phyloP scores from a whole-genome alignment of 2,797 vertebrate genomes.

The Dryobates pubescens region DNA sequence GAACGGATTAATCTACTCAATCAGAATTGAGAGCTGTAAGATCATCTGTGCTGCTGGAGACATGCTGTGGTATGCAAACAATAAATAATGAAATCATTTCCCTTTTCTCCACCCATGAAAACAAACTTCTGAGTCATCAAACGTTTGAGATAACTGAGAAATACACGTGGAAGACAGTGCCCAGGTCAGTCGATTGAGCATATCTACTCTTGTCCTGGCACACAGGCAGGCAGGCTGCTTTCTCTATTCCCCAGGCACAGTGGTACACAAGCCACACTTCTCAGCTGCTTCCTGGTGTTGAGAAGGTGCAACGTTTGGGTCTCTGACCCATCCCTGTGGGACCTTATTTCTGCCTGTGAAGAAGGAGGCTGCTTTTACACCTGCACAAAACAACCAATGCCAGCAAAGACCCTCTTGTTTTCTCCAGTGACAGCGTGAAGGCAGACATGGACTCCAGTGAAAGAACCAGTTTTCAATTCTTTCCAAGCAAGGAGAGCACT shows the following conservation, averaged over 20 bases:
- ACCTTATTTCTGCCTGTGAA: background rate
- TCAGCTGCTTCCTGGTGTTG: background rate
- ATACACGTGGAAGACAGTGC: background rate
- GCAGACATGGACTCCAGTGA: rapidly evolving
- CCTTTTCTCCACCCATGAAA: background rate
- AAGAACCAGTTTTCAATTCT: background rate
- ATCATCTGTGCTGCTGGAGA: slow-evolving; percentile 15
- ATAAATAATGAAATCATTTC: background rate
- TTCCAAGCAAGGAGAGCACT: background rate
- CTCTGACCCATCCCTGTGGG: rapidly evolving
- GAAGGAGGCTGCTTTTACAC: background rate
- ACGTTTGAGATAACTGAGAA: background rate
- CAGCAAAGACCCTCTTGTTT: background rate
- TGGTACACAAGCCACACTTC: background rate
- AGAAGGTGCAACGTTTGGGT: background rate
- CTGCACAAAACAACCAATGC: background rate
- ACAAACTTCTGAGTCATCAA: background rate
- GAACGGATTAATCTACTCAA: background rate
- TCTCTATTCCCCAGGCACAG: rapidly evolving
- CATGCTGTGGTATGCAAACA: background rate
- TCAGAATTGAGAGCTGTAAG: background rate
- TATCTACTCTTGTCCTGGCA: background rate
- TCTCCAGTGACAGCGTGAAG: rapidly evolving
- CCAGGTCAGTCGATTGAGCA: background rate
- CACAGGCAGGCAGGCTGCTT: background rate